Base-by-base conservation (phyloP, 2,797 vertebrate species). In the Coccyzus lansbergi region DNA sequence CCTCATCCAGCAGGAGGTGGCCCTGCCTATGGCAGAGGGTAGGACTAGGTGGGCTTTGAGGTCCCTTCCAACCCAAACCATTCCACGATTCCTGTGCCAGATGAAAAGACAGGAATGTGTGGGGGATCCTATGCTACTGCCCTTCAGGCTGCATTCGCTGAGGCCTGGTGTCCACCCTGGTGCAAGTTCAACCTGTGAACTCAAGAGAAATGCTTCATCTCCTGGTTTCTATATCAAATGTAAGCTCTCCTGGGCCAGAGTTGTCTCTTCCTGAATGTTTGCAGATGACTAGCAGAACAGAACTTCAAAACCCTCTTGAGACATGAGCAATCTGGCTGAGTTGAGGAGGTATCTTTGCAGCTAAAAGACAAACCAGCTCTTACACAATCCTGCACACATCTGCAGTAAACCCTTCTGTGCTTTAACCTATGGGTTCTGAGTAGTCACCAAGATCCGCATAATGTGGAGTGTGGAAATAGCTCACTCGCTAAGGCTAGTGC, bases 361-460 rank as follows among this genome's bases (percentile, higher is more conserved):
- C 44, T 26, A 10, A 33, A 72, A 48, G 42, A 58, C 42, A 52
- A 60, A 36, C 28, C 64, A 40, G 24, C 28, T 80, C 42, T 34
- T 34, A 25, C 4, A 29, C 0, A 2, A 13, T 10, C 0, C 0
- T 6, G n/a, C 77, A 15, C 15, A 4, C 11, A 8, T 6, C 52
- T 42, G 24, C 81, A 59, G 46, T 58, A 19, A 75, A 46, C 16
- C 22, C 42, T 62, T 38, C 29, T 40, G 62, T 59, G 51, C 42
- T 85, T 72, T 40, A 63, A 55, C 38, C 29, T 44, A 3, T 10
- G 28, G n/a, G 8, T 68, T 69, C 31, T 49, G 49, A 9, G 15
- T 4, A 51, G 52, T 22, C 52, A 38, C 0, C 8, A 78, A 40
- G 51, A 33, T 69, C 36, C 46, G 26, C 10, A 33, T 9, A 55